phyloP scores from a whole-genome alignment of 2,888 invertebrate species.

The Andrena chrysosceles region DNA sequence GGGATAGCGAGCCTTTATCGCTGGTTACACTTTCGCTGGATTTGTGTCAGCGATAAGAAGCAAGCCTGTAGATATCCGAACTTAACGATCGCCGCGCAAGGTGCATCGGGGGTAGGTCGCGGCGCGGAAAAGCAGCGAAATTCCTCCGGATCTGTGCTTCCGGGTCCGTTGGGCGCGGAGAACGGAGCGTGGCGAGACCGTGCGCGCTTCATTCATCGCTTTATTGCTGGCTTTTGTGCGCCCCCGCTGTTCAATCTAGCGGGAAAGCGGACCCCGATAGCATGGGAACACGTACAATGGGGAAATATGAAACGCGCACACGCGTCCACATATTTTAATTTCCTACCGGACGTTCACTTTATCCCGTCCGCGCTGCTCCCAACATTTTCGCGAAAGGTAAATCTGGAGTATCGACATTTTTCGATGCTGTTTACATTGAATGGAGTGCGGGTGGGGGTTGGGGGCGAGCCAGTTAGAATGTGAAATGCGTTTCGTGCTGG shows the following conservation, averaged over 20 bases:
- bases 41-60: constrained; percentile 12
- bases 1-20: constrained; percentile 20
- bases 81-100: constrained; percentile 4
- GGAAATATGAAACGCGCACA: constrained; percentile 20
- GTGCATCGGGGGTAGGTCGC: background rate
- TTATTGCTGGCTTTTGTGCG: constrained; percentile 13
- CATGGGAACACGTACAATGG: constrained; percentile 10
- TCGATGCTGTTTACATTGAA: background rate
- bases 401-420: constrained; percentile 29
- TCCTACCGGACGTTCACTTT: constrained; percentile 38
- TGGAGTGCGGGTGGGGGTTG: background rate
- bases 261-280: constrained; percentile 21
- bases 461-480: background rate
- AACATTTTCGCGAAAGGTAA: constrained; percentile 23
- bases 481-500: background rate
- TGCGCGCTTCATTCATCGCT: constrained; percentile 21
- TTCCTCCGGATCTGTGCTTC: constrained; percentile 21
- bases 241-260: constrained; percentile 19
- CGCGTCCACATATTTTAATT: constrained; percentile 45
- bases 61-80: constrained; percentile 3
- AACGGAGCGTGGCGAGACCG: background rate
- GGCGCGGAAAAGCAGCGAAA: constrained; percentile 16
- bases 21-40: constrained; percentile 13
- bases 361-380: constrained; percentile 28
- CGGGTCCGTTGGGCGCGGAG: background rate